A percentile compares a stretch with the other conserved stretches of the same genome.
These are phyloP conservation scores for Neotoxoptera formosana DNA, from an alignment of 1,140 invertebrate species.

Conservation along the genomic window DNA sequence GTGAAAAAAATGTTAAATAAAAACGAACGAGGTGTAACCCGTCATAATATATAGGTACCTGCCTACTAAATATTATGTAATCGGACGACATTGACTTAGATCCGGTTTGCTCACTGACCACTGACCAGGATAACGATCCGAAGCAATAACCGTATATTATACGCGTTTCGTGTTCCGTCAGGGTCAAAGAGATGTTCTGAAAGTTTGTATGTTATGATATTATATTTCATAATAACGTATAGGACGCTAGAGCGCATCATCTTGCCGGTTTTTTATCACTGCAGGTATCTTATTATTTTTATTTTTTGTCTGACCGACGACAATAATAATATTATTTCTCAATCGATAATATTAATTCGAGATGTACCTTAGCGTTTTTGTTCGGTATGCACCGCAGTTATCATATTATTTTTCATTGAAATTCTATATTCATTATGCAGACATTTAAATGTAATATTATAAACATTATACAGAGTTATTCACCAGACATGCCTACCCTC, in stretches of 20 bases:
- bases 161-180: neutral
- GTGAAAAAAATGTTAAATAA: neutral
- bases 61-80: neutral
- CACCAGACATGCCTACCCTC: too few species aligned
- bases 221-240: neutral
- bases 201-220: neutral
- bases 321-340: neutral
- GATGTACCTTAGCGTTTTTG: neutral
- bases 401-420: neutral
- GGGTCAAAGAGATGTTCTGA: slow-evolving; percentile 3
- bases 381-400: neutral
- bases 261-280: neutral
- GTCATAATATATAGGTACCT: too few species aligned
- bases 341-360: neutral
- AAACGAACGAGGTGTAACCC: neutral
- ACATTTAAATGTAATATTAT: too few species aligned
- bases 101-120: neutral
- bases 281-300: neutral
- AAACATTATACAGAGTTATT: too few species aligned
- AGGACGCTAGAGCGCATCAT: neutral
- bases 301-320: neutral
- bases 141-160: neutral
- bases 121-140: neutral
- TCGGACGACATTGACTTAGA: slow-evolving; percentile 34
- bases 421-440: neutral